phyloP scores from a whole-genome alignment of 2,888 invertebrate species.

The Apamea anceps region DNA sequence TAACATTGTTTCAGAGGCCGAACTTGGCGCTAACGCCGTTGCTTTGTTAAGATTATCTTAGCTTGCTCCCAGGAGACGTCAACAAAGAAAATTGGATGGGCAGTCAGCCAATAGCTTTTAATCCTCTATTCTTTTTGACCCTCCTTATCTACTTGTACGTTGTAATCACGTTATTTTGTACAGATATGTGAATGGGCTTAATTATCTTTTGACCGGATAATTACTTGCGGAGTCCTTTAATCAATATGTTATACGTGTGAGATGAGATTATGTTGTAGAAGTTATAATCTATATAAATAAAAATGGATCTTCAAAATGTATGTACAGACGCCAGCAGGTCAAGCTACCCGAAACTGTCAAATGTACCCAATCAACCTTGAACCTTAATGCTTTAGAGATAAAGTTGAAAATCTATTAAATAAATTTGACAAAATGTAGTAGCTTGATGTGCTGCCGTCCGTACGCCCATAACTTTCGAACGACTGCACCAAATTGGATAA shows the following conservation, averaged over 20 bases:
- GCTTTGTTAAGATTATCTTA: conserved; percentile 89
- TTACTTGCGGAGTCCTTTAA: conserved; percentile 47
- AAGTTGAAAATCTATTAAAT: too few relatives aligned
- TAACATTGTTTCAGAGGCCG: conserved; percentile 76
- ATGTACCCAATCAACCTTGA: too few relatives aligned
- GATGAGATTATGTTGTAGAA: not conserved
- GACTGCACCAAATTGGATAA: too few relatives aligned
- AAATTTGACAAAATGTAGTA: too few relatives aligned
- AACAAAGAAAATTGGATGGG: conserved; percentile 90
- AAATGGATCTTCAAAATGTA: too few relatives aligned
- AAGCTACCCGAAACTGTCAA: too few relatives aligned
- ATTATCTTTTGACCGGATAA: conserved; percentile 65
- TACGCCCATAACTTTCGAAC: too few relatives aligned
- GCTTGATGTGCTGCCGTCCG: too few relatives aligned
- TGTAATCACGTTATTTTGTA: conserved; percentile 83
- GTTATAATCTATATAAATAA: not conserved
- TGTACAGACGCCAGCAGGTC: too few relatives aligned
- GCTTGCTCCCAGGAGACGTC: conserved; percentile 86
- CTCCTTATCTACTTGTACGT: conserved; percentile 84
- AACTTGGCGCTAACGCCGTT: conserved; percentile 79
- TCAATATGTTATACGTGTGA: conserved; percentile 37
- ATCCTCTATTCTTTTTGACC: conserved; percentile 87
- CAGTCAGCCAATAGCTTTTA: conserved; percentile 89
- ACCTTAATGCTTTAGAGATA: too few relatives aligned
- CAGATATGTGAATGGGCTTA: conserved; percentile 70